A percentile compares a stretch with the other conserved stretches of the same genome.
Conservation (phyloP, 2,888 invertebrate genomes). For the Yponomeuta cagnagella region DNA sequence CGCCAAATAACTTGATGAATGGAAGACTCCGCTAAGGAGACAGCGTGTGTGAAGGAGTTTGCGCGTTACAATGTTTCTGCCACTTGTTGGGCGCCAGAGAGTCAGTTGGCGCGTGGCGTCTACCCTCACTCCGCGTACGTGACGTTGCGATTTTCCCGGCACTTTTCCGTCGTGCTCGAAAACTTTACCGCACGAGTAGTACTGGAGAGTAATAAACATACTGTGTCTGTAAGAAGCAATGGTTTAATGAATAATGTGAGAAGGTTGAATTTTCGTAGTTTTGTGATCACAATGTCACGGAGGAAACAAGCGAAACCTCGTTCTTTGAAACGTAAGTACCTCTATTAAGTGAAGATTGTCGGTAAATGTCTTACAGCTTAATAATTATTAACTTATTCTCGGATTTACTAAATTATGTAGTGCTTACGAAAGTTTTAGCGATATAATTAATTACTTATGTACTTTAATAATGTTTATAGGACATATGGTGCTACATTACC, state of each 20-base stretch:
- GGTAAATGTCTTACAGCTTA: neutral
- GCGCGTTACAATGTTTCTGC: constrained; percentile 67
- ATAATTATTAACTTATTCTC: too few species aligned
- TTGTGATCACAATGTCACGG: constrained; percentile 73
- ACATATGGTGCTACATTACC: too few species aligned
- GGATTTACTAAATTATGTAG: too few species aligned
- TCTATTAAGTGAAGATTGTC: constrained; percentile 40
- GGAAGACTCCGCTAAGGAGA: neutral
- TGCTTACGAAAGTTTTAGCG: too few species aligned
- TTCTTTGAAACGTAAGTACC: constrained; percentile 77
- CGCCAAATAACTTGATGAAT: neutral
- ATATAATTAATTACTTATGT: neutral
- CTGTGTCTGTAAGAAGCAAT: neutral
- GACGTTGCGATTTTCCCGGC: constrained; percentile 8
- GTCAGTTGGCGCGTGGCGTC: constrained; percentile 64
- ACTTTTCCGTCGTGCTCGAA: constrained; percentile 8
- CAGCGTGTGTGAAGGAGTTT: constrained; percentile 42
- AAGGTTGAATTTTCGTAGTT: constrained; percentile 9
- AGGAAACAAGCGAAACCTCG: constrained; percentile 83
- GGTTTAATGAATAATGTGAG: neutral
- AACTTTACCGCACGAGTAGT: constrained; percentile 5
- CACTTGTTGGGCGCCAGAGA: constrained; percentile 74
- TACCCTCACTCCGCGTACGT: constrained; percentile 33
- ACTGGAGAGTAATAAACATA: neutral
- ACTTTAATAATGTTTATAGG: neutral